Evolutionary conservation across 2,797 vertebrate genomes (phyloP).

Genomic region (Megaceryle alcyon): DNA sequence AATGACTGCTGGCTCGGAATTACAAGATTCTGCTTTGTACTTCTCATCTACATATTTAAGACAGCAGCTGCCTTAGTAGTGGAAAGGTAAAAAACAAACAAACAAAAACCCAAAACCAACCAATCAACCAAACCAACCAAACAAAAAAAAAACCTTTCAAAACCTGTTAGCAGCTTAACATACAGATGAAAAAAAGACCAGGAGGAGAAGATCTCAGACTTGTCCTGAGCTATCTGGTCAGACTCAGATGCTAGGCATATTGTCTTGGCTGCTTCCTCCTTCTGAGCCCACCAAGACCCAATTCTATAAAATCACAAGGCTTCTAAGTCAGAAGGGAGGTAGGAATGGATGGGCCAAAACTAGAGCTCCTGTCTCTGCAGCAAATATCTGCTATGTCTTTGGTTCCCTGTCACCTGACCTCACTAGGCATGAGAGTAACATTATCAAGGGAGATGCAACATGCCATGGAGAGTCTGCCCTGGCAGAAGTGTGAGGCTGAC

Average conservation of each 20-base stretch:
- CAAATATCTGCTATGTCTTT: background rate
- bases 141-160: background rate
- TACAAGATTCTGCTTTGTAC: background rate
- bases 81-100: too few species aligned
- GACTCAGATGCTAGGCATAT: background rate
- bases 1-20: background rate
- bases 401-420: background rate
- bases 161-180: background rate
- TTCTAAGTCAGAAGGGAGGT: background rate
- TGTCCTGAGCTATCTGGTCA: background rate
- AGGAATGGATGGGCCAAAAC: background rate
- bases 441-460: background rate
- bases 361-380: background rate
- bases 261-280: background rate
- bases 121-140: too few species aligned
- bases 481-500: background rate
- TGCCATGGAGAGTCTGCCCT: background rate
- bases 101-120: too few species aligned
- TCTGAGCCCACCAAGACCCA: background rate
- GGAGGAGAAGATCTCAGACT: background rate
- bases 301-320: background rate
- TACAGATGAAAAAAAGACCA: background rate
- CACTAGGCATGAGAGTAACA: background rate
- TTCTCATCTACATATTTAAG: background rate
- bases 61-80: background rate